Evolutionary conservation across 2,113 vertebrate genomes (phyloP).

Genomic region (Grallaria varia): DNA sequence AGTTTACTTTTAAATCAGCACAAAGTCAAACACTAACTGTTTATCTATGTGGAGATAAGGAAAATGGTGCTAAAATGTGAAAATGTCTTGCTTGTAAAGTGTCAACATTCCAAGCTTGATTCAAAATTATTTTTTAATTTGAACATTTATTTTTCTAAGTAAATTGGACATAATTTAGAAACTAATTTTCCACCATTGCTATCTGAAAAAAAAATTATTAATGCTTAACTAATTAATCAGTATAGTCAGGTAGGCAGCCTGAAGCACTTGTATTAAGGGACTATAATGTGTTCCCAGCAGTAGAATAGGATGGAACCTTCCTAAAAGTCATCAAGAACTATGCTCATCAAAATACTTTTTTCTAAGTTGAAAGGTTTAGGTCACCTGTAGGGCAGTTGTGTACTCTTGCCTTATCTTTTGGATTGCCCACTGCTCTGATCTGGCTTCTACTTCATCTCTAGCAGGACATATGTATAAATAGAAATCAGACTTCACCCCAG

Average conservation of each 20-base stretch:
- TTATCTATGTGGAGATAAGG: not conserved
- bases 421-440: not conserved
- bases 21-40: not conserved
- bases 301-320: not conserved
- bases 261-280: not conserved
- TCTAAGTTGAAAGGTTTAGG: not conserved
- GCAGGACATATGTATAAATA: fast-evolving
- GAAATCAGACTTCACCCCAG: not conserved
- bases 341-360: not conserved
- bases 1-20: no score
- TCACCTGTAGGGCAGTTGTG: not conserved
- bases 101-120: not conserved
- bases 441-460: not conserved
- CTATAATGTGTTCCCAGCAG: not conserved
- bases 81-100: not conserved
- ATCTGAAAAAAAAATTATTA: not conserved
- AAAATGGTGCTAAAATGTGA: not conserved
- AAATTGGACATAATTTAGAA: not conserved
- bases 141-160: not conserved
- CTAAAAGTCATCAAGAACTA: not conserved
- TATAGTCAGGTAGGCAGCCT: not conserved
- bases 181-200: not conserved
- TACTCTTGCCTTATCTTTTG: not conserved
- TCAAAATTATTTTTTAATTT: not conserved
- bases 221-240: not conserved